These are phyloP conservation scores for Hydroisotoma schaefferi DNA, from an alignment of 2,888 invertebrate genomes.

Conservation along the genomic window DNA sequence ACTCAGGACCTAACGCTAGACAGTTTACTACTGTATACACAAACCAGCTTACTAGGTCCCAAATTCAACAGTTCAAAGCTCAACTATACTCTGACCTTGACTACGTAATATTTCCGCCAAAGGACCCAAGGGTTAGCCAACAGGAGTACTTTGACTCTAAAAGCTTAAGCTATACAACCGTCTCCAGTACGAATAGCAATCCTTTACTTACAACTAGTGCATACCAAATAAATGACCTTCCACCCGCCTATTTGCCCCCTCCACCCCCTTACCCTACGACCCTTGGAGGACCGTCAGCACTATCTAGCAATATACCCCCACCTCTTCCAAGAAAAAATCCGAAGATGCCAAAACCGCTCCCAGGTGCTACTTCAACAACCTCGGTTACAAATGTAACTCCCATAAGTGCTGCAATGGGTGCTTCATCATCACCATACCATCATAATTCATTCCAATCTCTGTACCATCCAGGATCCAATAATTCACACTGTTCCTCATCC, in stretches of 20 bases:
- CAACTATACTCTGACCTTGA: constrained; percentile 87
- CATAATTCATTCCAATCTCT: constrained; percentile 44
- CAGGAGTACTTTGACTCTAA: constrained; percentile 89
- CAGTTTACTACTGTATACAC: constrained; percentile 49
- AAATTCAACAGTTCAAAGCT: constrained; percentile 81
- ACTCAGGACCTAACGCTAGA: constrained; percentile 23
- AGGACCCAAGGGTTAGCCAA: constrained; percentile 83
- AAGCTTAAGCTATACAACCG: constrained; percentile 53
- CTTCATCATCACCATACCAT: constrained; percentile 34
- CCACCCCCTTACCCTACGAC: constrained; percentile 33
- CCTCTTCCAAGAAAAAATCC: constrained; percentile 21
- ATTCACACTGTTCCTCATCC: constrained; percentile 43
- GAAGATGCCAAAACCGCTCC: constrained; percentile 2
- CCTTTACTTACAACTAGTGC: constrained; percentile 60
- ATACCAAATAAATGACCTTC: constrained; percentile 47
- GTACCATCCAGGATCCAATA: constrained; percentile 43
- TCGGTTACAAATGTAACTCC: constrained; percentile 5
- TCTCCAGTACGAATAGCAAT: constrained; percentile 53
- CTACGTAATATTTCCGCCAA: constrained; percentile 84
- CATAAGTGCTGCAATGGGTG: constrained; percentile 30
- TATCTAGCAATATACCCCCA: constrained; percentile 11
- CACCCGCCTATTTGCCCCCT: constrained; percentile 53
- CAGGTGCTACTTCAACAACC: not conserved
- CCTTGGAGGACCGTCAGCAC: not conserved
- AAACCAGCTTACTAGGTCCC: constrained; percentile 64